Percentiles rank a stretch among this genome's conserved stretches.
These are phyloP conservation scores for Ichneumoninae sp. DNA, from an alignment of 2,888 invertebrate species.

Conservation along the genomic window DNA sequence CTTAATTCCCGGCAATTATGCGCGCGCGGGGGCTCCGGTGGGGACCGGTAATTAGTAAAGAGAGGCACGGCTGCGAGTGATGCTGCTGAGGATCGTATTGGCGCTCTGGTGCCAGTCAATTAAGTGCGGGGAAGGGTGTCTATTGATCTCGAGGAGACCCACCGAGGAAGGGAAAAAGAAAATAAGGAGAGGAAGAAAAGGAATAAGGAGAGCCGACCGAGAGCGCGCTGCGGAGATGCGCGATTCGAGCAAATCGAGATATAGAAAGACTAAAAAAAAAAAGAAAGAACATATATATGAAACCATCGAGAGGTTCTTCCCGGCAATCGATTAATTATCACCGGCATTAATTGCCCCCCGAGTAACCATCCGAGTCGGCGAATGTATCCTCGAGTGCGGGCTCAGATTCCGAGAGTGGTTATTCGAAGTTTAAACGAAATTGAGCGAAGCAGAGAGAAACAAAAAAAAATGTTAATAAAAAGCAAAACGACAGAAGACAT, in stretches of 20 bases:
- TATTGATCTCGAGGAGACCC: background rate
- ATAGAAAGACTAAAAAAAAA: constrained; percentile 14
- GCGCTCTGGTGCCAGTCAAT: constrained; percentile 48
- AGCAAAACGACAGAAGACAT: background rate
- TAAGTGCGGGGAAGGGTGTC: constrained; percentile 7
- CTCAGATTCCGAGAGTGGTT: constrained; percentile 17
- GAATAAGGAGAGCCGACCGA: constrained; percentile 1
- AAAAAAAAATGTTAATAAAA: background rate
- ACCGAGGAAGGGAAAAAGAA: background rate
- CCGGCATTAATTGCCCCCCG: constrained; percentile 44
- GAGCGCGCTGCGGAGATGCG: background rate
- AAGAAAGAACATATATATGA: constrained; percentile 6
- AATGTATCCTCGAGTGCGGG: background rate
- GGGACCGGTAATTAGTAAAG: constrained; percentile 65
- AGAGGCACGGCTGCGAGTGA: constrained; percentile 32
- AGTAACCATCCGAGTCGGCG: constrained; percentile 21
- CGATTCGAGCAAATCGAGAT: background rate
- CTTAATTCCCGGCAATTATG: constrained; percentile 79
- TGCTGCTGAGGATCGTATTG: constrained; percentile 33
- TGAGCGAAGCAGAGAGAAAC: constrained; percentile 46
- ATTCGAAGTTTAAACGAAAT: constrained; percentile 16
- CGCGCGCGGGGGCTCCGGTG: constrained; percentile 59
- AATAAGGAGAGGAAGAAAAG: background rate
- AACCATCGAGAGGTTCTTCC: background rate
- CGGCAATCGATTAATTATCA: constrained; percentile 41